Percentiles rank a stretch among this genome's conserved stretches.
Evolutionary conservation across 2,888 invertebrate species (phyloP).

Genomic region (Microctonus brassicae): DNA sequence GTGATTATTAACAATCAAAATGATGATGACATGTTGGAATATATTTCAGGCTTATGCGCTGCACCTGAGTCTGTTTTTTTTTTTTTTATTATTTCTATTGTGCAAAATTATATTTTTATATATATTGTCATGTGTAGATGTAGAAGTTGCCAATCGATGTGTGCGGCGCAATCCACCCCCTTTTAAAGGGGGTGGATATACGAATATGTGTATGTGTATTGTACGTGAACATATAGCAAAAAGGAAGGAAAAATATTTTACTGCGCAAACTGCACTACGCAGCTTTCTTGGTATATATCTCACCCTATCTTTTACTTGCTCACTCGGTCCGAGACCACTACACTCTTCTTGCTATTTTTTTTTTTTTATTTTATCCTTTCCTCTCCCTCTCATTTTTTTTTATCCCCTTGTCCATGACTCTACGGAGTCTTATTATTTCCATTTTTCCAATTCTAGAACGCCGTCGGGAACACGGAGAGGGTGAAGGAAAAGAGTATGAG

Average conservation of each 20-base stretch:
- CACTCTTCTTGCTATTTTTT: conserved; percentile 12
- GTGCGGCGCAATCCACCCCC: neutral
- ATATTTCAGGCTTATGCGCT: too few relatives aligned
- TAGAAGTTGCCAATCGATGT: conserved; percentile 33
- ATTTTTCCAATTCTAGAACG: conserved; percentile 65
- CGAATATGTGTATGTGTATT: conserved; percentile 13
- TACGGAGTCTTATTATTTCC: conserved; percentile 66
- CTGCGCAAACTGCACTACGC: conserved; percentile 67
- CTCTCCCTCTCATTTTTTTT: neutral
- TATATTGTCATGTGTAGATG: conserved; percentile 4
- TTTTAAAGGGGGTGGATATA: neutral
- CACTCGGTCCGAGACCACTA: conserved; percentile 41
- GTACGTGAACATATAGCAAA: conserved; percentile 20
- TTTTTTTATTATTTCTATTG: neutral
- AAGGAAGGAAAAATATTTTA: conserved; percentile 13
- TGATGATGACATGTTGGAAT: neutral
- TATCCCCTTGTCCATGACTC: conserved; percentile 31
- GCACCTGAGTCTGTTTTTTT: neutral
- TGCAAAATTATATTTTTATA: neutral
- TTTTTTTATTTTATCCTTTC: neutral
- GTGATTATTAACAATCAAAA: neutral
- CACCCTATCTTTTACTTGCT: conserved; percentile 42
- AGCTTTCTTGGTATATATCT: conserved; percentile 47
- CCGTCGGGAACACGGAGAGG: conserved; percentile 17
- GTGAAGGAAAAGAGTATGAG: conserved; percentile 6